These are phyloP conservation scores for Platyura marginata DNA, from an alignment of 1,140 invertebrate genomes.

Conservation along the genomic window DNA sequence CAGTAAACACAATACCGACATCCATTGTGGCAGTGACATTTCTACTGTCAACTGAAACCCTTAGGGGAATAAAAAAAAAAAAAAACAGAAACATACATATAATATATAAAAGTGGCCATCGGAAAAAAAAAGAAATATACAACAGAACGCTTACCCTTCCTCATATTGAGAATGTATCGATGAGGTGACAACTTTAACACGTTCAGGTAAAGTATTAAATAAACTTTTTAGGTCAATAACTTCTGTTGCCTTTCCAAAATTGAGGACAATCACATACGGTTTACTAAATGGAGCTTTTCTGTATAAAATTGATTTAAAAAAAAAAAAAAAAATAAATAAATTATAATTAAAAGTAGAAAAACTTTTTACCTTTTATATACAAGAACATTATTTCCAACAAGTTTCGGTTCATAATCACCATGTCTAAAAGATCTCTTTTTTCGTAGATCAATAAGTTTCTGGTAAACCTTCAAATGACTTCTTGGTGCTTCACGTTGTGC, in stretches of 20 bases:
- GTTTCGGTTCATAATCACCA: not conserved
- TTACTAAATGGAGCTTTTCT: no score
- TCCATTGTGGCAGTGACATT: not conserved
- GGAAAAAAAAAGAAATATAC: not conserved
- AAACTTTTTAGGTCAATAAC: not conserved
- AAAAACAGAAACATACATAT: not conserved
- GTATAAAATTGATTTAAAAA: no score
- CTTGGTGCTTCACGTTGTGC: slow-evolving; percentile 13
- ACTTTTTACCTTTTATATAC: not conserved
- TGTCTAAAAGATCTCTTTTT: not conserved
- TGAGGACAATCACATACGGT: not conserved
- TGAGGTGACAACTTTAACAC: not conserved
- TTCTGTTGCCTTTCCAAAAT: not conserved
- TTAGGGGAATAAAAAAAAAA: not conserved
- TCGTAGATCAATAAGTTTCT: not conserved
- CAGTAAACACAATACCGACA: not conserved
- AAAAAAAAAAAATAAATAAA: no score
- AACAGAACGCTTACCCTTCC: not conserved
- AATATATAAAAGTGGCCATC: not conserved
- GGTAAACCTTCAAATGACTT: slow-evolving; percentile 1
- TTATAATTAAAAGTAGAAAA: no score
- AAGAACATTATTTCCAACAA: not conserved
- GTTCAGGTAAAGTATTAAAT: not conserved
- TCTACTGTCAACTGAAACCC: not conserved
- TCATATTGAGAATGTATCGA: not conserved